Evolutionary conservation across 2,888 invertebrate species (phyloP), one percentile per base, ranked within the genome.

Genomic region (Trichopria drosophilae): DNA sequence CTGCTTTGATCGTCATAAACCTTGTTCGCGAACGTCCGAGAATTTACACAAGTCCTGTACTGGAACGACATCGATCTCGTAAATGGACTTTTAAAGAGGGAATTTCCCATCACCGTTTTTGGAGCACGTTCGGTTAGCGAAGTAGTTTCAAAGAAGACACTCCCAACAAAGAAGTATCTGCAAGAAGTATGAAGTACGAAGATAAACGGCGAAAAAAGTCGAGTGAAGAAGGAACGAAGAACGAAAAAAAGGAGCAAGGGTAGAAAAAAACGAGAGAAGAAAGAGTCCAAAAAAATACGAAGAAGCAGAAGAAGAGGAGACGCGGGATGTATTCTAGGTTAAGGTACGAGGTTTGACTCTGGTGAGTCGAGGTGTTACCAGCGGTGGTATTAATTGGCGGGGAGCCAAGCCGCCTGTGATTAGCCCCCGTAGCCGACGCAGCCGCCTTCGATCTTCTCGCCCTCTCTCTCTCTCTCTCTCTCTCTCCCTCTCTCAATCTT

Each of bases 361-460:
- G 32, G 34, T 35, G 45, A 12, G 49, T 57, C 64, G 66, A 68
- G 64, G 66, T 66, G 66, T 69, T 69, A 68, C 69, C 67, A 64
- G 65, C 68, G 69, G 68, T 68, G 68, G 66, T 69, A 71, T 71
- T 71, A 70, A 71, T 70, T 71, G 71, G 69, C 69, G 68, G 67
- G 66, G 64, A 65, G 63, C 65, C 55, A 63, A 59, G 58, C 63
- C 60, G 64, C 60, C 62, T 62, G 63, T 63, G 63, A 66, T 66
- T 66, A 66, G 65, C 61, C 60, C 55, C 55, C 59, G 61, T 55
- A 60, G 64, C 65, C 65, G 65, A 61, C 65, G 55, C 43, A 46
- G 24, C 55, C 60, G 55, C 55, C 59, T 58, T 54, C 57, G 61
- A 60, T 62, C 58, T 58, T 54, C 45, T 53, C 22, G 37, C 28